Percentiles rank a stretch among this genome's conserved stretches.
These are phyloP conservation scores for Acrocephalus scirpaceus DNA, from an alignment of 2,797 vertebrate genomes.

Conservation along the genomic window DNA sequence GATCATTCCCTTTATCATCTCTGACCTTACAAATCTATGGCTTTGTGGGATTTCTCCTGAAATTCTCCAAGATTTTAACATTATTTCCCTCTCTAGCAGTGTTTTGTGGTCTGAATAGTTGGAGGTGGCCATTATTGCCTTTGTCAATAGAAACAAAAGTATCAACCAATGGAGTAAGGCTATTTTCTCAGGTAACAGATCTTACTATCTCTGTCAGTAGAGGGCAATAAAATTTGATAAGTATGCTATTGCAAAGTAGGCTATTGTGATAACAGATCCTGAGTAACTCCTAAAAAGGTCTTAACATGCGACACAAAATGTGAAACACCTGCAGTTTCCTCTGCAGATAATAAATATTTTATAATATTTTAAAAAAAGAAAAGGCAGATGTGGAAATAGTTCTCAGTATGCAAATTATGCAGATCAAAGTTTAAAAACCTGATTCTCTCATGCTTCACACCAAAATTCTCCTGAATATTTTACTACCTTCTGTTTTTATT, in stretches of 20 bases:
- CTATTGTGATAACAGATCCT: neutral
- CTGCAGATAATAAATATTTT: neutral
- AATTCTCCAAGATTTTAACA: neutral
- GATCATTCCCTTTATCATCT: neutral
- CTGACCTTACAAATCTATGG: neutral
- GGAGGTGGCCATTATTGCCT: neutral
- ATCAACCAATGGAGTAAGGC: neutral
- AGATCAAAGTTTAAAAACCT: neutral
- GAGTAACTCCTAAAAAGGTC: neutral
- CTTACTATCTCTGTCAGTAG: neutral
- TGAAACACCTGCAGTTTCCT: neutral
- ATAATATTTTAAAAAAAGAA: neutral
- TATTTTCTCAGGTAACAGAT: neutral
- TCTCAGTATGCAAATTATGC: neutral
- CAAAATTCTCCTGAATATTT: neutral
- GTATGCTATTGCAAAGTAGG: neutral
- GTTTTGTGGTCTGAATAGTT: neutral
- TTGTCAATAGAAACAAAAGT: neutral
- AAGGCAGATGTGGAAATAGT: neutral
- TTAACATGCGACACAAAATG: neutral
- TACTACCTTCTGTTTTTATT: neutral
- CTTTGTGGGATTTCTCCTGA: neutral
- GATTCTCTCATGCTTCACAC: neutral
- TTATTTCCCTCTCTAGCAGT: neutral
- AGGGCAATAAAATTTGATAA: neutral